phyloP scores from a whole-genome alignment of 1,140 invertebrate genomes.

The Batillaria attramentaria region DNA sequence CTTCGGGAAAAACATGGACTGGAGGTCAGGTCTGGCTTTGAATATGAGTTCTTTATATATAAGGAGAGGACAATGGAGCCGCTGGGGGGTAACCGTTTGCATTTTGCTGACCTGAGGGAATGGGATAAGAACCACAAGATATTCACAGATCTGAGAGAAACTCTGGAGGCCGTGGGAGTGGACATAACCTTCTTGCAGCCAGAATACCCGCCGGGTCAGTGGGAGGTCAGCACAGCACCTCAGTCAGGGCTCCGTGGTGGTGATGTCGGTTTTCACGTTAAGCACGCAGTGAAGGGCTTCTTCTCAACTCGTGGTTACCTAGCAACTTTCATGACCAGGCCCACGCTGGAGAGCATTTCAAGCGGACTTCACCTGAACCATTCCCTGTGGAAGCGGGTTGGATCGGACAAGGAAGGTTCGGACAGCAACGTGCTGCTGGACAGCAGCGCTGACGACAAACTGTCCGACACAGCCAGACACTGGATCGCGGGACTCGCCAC shows the following conservation, averaged over 20 bases:
- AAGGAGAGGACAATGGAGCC: constrained; percentile 3
- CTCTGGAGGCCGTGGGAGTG: constrained; percentile 18
- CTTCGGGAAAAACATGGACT: constrained; percentile 25
- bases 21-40: constrained; percentile 27
- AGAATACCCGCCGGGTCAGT: constrained; percentile 27
- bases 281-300: not conserved
- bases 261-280: not conserved
- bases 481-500: constrained; percentile 47
- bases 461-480: constrained; percentile 37
- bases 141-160: constrained; percentile 11
- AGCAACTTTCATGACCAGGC: constrained; percentile 43
- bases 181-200: constrained; percentile 21
- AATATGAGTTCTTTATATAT: constrained; percentile 33
- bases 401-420: too few species aligned
- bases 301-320: not conserved
- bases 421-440: constrained; percentile 38
- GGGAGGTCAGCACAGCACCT: constrained; percentile 32
- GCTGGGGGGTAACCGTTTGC: not conserved
- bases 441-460: constrained; percentile 16
- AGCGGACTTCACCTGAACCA: constrained; percentile 48
- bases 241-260: constrained; percentile 10
- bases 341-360: not conserved
- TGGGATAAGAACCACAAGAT: not conserved
- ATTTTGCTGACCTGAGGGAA: not conserved
- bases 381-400: constrained; percentile 39